Conservation (phyloP, 2,888 invertebrate genomes). For the Protonemura montana region DNA sequence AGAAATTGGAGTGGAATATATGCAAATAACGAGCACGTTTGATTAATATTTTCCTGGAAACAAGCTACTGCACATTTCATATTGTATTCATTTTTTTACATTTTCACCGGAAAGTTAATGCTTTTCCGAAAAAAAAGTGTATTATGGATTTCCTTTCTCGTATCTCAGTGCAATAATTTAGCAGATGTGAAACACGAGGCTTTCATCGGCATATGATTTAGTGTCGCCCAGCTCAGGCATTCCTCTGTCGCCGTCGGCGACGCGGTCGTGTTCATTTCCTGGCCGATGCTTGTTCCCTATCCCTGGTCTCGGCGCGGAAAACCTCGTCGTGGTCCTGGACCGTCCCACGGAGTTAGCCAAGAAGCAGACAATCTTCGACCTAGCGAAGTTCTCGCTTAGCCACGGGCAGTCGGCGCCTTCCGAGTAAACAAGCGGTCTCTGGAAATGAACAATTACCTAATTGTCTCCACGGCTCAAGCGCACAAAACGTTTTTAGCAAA, state of each 20-base stretch:
- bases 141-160: not conserved
- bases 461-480: not conserved
- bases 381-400: not conserved
- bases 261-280: no score
- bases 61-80: not conserved
- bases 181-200: not conserved
- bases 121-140: not conserved
- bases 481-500: not conserved
- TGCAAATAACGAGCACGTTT: not conserved
- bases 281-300: no score
- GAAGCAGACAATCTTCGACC: not conserved
- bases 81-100: not conserved
- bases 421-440: not conserved
- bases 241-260: no score
- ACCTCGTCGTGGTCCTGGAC: no score
- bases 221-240: not conserved
- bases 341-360: no score
- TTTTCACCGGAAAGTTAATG: not conserved
- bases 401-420: not conserved
- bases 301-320: no score
- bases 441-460: conserved; percentile 9
- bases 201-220: not conserved
- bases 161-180: not conserved
- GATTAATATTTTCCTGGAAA: not conserved
- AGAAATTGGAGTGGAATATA: not conserved